Evolutionary conservation across 2,113 vertebrate species (phyloP).

Genomic region (Odontophorus gujanensis): DNA sequence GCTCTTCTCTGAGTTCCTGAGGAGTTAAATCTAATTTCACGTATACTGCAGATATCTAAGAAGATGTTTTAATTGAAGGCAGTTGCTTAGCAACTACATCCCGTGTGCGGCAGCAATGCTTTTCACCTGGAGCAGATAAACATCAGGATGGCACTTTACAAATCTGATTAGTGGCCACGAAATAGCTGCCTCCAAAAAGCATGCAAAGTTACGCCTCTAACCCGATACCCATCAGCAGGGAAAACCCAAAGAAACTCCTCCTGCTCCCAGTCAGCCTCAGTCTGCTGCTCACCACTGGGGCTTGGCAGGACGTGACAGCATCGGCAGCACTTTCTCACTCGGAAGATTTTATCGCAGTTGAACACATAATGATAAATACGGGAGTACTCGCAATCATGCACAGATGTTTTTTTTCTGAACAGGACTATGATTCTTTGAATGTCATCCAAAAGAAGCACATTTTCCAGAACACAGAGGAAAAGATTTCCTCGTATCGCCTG

Average conservation of each 20-base stretch:
- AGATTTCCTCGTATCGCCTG: background rate
- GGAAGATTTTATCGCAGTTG: background rate
- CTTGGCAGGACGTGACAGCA: background rate
- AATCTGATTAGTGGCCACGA: conserved; percentile 22
- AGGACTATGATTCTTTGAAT: background rate
- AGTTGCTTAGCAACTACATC: conserved; percentile 74
- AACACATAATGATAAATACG: background rate
- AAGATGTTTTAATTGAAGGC: conserved; percentile 60
- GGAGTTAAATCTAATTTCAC: conserved; percentile 56
- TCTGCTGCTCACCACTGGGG: background rate
- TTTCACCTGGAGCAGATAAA: conserved; percentile 69
- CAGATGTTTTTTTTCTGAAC: background rate
- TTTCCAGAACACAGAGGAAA: background rate
- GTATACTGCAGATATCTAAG: conserved; percentile 44
- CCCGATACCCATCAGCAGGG: background rate
- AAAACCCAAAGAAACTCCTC: background rate
- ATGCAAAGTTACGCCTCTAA: background rate
- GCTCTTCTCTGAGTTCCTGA: background rate
- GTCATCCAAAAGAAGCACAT: background rate
- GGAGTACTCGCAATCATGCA: background rate
- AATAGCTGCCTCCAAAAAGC: background rate
- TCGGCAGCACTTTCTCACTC: background rate
- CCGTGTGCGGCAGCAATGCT: conserved; percentile 37
- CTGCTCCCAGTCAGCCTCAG: background rate
- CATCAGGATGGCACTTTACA: conserved; percentile 64